Evolutionary conservation across 1,140 invertebrate species (phyloP).

Genomic region (Megathymus violae): DNA sequence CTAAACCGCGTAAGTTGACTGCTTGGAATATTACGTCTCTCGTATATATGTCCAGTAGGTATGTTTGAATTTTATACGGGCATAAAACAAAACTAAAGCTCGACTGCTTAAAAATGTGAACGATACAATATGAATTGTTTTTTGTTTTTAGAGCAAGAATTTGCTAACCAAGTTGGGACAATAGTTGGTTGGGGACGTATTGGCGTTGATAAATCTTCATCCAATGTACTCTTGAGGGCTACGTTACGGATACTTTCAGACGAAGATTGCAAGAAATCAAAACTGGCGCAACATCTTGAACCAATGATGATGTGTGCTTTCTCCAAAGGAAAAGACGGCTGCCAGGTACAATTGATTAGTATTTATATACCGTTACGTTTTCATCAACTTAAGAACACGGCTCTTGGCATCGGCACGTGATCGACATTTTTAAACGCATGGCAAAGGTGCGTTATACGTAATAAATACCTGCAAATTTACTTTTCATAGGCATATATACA

Average conservation of each 20-base stretch:
- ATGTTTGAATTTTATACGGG: slow-evolving; percentile 1
- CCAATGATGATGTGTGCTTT: slow-evolving; percentile 84
- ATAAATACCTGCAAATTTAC: neutral
- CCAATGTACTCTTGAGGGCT: slow-evolving; percentile 83
- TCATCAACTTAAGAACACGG: slow-evolving; percentile 11
- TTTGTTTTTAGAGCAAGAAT: slow-evolving; percentile 68
- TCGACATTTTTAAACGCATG: neutral
- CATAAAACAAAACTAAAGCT: no score
- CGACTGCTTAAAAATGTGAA: no score
- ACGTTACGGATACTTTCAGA: slow-evolving; percentile 77
- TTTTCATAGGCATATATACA: no score
- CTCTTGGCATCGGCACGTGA: neutral
- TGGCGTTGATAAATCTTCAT: slow-evolving; percentile 73
- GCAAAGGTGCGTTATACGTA: neutral
- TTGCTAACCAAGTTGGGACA: slow-evolving; percentile 77
- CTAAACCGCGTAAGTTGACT: slow-evolving; percentile 69
- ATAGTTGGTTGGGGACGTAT: slow-evolving; percentile 88
- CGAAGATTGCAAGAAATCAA: slow-evolving; percentile 67
- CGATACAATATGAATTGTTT: no score
- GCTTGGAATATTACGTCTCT: neutral
- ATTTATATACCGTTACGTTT: slow-evolving; percentile 17
- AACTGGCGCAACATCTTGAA: slow-evolving; percentile 73
- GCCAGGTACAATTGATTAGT: slow-evolving; percentile 71
- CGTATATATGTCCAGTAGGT: neutral
- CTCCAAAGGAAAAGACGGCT: slow-evolving; percentile 79